A percentile compares a stretch with the other conserved stretches of the same genome.
Evolutionary conservation across 2,797 vertebrate species (phyloP).

Genomic region (Molossus alvarezi): DNA sequence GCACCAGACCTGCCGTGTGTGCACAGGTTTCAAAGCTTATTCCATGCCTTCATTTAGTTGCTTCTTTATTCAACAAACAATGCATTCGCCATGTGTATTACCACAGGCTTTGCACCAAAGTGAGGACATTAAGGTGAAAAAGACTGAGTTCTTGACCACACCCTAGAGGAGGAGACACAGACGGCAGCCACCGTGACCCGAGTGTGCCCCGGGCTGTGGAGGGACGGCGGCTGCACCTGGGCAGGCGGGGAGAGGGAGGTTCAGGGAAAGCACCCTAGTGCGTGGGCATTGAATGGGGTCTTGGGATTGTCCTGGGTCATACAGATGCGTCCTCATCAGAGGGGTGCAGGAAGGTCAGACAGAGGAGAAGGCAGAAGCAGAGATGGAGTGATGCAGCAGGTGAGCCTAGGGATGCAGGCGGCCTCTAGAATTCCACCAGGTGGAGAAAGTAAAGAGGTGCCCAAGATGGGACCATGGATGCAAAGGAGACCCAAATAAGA

Average conservation of each 20-base stretch:
- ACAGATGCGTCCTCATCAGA: neutral
- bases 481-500: neutral
- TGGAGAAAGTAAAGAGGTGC: neutral
- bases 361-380: neutral
- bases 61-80: slow-evolving; percentile 5
- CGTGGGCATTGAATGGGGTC: neutral
- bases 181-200: neutral
- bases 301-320: neutral
- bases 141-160: neutral
- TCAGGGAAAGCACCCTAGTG: neutral
- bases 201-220: neutral
- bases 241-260: neutral
- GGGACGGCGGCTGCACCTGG: neutral
- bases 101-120: neutral
- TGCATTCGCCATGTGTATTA: neutral
- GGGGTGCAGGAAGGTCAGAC: neutral
- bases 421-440: neutral
- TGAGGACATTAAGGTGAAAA: neutral
- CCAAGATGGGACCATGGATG: neutral
- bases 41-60: neutral
- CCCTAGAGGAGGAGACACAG: neutral
- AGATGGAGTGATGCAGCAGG: neutral
- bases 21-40: neutral
- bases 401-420: neutral
- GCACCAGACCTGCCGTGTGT: rapidly evolving